Base-by-base conservation (phyloP, 1,140 invertebrate genomes). In the Leptoteleia sp. region DNA sequence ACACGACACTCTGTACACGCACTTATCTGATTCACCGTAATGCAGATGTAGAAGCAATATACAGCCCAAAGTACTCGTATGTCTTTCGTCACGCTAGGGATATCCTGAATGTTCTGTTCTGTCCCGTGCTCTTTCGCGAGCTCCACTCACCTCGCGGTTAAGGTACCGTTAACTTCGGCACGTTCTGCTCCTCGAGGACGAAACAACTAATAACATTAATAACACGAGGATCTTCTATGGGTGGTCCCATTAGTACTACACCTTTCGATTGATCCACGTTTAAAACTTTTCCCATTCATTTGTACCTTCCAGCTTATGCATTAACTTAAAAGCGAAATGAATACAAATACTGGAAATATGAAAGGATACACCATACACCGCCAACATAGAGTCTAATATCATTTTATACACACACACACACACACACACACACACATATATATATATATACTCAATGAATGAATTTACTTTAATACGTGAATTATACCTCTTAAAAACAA, bases 181-280 rank as follows among this genome's bases (percentile, higher is more conserved):
- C 83, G 82, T 81, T 85, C 83, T 72, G 77, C 76, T 70, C 76
- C 55, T 79, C 72, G 82, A 76, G 73, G 78, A 85, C 82, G 81
- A 83, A 83, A 80, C 79, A 79, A 81, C 82, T 83, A 84, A 83
- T 84, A 84, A 85, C 79, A 83, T 85, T 84, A 85, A 85, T 84
- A 83, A 84, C 72, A 80, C 82, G 76, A 81, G 61, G 52, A 75
- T 70, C 70, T 70, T 61, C 65, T 61, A 82, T 85, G 82, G 82
- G 84, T 84, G 83, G 84, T 81, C 83, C 79, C 48, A 67, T 73
- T 79, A 79, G 77, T 70, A 68, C 45, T 67, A 65, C 76, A 75
- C 43, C 31, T 29, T 75, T 79, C 76, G 70, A 79, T 70, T 79
- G 43, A 75, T 62, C 57, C 70, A 40, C 35, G 57, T 52, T 27